Evolutionary conservation across 35 echinoderm and acorn worm species (phyloP).

Genomic region (Amphiura filiformis): DNA sequence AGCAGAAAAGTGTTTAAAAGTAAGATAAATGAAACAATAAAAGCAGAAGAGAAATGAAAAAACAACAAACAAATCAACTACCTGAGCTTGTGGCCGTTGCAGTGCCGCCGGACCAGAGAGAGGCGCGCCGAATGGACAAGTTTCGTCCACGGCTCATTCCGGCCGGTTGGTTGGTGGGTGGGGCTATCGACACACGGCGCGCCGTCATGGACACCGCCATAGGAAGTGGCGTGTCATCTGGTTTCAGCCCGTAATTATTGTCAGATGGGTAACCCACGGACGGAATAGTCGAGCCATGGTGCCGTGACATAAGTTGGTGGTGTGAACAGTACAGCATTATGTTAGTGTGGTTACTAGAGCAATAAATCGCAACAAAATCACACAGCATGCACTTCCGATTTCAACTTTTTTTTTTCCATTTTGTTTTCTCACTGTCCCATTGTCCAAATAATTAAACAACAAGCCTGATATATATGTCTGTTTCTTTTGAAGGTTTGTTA

Average conservation of each 20-base stretch:
- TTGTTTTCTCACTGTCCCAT: neutral
- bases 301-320: constrained; percentile 1
- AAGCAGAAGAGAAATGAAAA: neutral
- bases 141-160: constrained; percentile 83
- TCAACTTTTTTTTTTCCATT: neutral
- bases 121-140: constrained; percentile 95
- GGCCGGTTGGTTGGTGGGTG: constrained; percentile 66
- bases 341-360: constrained; percentile 37
- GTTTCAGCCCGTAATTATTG: constrained; percentile 22
- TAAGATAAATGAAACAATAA: constrained; percentile 6
- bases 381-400: neutral
- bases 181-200: constrained; percentile 95
- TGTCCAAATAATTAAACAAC: neutral
- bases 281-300: constrained; percentile 23
- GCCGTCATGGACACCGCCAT: constrained; percentile 82
- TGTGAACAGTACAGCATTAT: constrained; percentile 38
- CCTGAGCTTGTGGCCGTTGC: constrained; percentile 79
- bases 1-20: neutral
- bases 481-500: neutral
- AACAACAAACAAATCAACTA: constrained; percentile 37
- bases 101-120: constrained; percentile 95
- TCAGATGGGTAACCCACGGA: constrained; percentile 19
- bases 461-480: neutral
- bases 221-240: constrained; percentile 87
- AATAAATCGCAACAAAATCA: constrained; percentile 14